Conservation (phyloP, 2,797 vertebrate genomes). For the Leontocebus nigricollis region DNA sequence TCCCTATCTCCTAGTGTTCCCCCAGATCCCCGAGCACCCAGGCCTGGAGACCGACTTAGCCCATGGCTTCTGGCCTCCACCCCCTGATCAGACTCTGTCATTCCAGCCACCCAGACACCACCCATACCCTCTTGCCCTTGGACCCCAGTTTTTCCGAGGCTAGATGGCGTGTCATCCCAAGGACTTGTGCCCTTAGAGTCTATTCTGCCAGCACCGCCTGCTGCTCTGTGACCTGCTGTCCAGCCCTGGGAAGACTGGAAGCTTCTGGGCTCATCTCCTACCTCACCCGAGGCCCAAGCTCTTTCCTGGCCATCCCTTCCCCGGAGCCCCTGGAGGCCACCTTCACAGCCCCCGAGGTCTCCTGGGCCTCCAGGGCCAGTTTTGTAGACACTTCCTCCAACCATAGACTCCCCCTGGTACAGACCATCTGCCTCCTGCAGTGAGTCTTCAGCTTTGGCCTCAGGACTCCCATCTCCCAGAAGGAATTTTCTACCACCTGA, state of each 20-base stretch:
- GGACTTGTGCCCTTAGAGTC: conserved; percentile 9
- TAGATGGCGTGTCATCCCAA: not conserved
- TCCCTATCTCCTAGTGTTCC: not conserved
- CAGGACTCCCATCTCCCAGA: not conserved
- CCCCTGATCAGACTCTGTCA: not conserved
- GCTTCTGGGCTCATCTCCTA: not conserved
- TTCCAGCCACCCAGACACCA: not conserved
- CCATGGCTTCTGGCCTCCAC: not conserved
- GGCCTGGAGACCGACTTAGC: not conserved
- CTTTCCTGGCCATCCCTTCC: not conserved
- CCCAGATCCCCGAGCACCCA: not conserved
- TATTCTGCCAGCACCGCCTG: accelerated
- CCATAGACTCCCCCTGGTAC: not conserved
- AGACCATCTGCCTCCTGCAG: not conserved
- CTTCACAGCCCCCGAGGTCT: not conserved
- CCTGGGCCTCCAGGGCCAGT: not conserved
- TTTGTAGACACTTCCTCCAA: not conserved
- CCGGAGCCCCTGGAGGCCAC: not conserved
- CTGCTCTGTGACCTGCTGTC: not conserved
- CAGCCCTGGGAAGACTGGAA: not conserved
- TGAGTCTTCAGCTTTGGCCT: not conserved
- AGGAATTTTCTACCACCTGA: not conserved
- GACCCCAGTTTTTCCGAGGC: not conserved
- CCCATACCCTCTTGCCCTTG: not conserved
- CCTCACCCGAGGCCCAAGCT: not conserved